Conservation (phyloP, 2,888 invertebrate genomes). For the Heliconius ethilla region DNA sequence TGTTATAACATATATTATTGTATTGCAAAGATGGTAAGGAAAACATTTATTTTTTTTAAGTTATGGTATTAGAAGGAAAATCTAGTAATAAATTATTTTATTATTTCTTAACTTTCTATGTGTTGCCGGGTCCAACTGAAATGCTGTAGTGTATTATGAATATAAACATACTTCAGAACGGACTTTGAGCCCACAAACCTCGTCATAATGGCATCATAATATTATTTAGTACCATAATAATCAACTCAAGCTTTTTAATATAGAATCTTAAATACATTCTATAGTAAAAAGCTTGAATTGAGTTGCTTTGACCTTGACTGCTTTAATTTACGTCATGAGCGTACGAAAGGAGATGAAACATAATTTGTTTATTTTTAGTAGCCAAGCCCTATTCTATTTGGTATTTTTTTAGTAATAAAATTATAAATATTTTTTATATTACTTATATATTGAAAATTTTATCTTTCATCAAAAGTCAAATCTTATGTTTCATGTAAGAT, state of each 20-base stretch:
- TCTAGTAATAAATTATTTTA: no score
- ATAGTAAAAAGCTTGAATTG: not conserved
- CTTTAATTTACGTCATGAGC: not conserved
- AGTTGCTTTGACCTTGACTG: not conserved
- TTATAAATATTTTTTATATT: not conserved
- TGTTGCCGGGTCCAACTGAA: no score
- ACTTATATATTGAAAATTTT: no score
- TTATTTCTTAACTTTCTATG: no score
- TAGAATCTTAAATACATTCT: not conserved
- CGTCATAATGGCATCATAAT: not conserved
- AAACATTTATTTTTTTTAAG: no score
- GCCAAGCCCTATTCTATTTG: not conserved
- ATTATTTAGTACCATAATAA: not conserved
- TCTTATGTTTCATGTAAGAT: no score
- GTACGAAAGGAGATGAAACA: not conserved
- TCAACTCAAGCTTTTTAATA: not conserved
- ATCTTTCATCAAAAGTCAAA: no score
- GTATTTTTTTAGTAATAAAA: not conserved
- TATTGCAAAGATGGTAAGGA: no score
- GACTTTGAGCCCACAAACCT: not conserved
- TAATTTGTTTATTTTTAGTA: slow-evolving; percentile 2
- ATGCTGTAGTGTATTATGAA: no score
- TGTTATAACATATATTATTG: no score
- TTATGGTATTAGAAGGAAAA: no score
- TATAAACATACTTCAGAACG: not conserved